Evolutionary conservation across 1,140 invertebrate genomes (phyloP), one percentile per base, ranked within the genome.

Genomic region (Drosophila pseudoobscura): DNA sequence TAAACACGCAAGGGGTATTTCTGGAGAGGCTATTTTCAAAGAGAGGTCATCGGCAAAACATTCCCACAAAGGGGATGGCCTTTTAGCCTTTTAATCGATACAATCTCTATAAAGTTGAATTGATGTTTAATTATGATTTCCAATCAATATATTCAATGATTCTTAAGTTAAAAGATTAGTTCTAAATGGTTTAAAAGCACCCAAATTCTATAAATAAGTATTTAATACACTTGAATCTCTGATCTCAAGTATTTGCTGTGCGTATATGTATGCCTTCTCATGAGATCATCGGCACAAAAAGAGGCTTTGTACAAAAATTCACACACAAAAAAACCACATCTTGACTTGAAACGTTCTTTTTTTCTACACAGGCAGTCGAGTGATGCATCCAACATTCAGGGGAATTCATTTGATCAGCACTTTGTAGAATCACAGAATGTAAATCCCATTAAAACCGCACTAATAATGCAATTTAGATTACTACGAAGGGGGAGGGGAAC

Each of bases 261-360:
- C 29, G 46, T 15, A 50, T 17, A 26, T 57, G 53, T 17, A 31
- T 57, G 53, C 60, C 35, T 31, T 63, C 47, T 39, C 6, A 71
- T 83, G 80, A 83, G 57, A 80, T 84, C 80, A 84, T 60, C 63
- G 41, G 39, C 26, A 59, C 39, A 39, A 2, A 52, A 49, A 66
- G 45, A 66, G 53, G 62, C 54, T 59, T 39, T 39, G 9, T 39
- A 5, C 24, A 26, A 26, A 26, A 26, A 39, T 39, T 39, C 50
- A 73, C 20, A 55, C 43, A 71, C 22, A 55, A 49, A 71, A 39
- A 51, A 43, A 15, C 15, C 15, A 17, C 41, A 70, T 46, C 7
- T 43, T 39, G 35, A 39, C 35, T 39, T 39, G 13, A 39, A 39
- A 39, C 4, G 35, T 39, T 2, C 4, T 39, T 39, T 39, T 39